phyloP scores from a whole-genome alignment of 2,113 vertebrate genomes.

The Onychostruthus taczanowskii region DNA sequence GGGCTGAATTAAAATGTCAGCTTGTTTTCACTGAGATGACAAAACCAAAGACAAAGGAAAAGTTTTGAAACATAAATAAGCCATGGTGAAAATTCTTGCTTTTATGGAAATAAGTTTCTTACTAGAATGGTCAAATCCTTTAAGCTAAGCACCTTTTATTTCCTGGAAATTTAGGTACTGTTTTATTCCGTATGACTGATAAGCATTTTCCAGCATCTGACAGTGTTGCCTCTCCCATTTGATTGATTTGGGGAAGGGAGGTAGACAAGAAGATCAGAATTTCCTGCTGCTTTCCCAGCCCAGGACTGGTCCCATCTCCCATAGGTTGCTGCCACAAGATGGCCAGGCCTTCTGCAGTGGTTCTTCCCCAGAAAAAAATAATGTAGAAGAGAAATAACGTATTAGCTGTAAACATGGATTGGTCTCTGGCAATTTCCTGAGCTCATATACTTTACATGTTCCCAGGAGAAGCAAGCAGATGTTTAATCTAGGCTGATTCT shows the following conservation, averaged over 20 bases:
- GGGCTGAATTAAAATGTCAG: background rate
- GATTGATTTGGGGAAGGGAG: background rate
- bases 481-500: background rate
- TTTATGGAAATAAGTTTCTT: background rate
- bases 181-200: background rate
- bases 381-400: background rate
- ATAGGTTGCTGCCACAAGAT: background rate
- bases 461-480: background rate
- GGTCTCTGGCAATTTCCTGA: background rate
- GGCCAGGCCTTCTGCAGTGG: background rate
- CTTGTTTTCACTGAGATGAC: background rate
- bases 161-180: background rate
- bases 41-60: background rate
- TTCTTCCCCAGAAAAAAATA: background rate
- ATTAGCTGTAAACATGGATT: background rate
- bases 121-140: background rate
- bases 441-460: background rate
- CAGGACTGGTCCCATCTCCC: background rate
- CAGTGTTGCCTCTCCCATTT: background rate
- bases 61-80: background rate
- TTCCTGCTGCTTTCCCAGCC: background rate
- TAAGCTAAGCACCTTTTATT: background rate
- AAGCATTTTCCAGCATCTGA: background rate
- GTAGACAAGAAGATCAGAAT: background rate
- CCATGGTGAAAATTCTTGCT: background rate